These are phyloP conservation scores for Mesoligia furuncula DNA, from an alignment of 2,888 invertebrate species.

Conservation along the genomic window DNA sequence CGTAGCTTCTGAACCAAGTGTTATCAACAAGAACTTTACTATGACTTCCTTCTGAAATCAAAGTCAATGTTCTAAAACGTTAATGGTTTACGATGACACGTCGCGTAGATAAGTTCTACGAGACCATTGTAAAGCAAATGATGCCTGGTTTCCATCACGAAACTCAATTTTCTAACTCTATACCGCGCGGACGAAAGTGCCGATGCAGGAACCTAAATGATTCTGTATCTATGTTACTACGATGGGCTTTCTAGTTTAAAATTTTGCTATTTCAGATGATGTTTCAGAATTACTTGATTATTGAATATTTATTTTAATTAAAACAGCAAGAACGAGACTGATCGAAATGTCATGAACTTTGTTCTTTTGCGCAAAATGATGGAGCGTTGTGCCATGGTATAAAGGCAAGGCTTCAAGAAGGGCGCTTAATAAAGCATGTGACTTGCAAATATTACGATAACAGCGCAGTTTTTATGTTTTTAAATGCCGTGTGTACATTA, in stretches of 20 bases:
- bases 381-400: not conserved
- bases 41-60: not conserved
- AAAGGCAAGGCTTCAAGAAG: too few relatives aligned
- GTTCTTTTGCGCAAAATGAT: not conserved
- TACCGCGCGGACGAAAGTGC: not conserved
- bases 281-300: not conserved
- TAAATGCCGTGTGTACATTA: conserved; percentile 32
- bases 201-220: not conserved
- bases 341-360: not conserved
- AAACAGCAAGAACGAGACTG: not conserved
- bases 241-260: conserved; percentile 3
- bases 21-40: conserved; percentile 13
- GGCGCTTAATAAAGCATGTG: not conserved
- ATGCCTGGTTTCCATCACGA: not conserved
- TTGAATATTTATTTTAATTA: not conserved
- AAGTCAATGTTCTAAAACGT: conserved; percentile 20
- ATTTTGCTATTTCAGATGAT: too few relatives aligned
- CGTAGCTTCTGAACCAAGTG: conserved; percentile 3
- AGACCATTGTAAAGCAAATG: conserved; percentile 11
- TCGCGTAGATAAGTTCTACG: not conserved
- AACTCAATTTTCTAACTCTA: not conserved
- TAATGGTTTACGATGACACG: conserved; percentile 14
- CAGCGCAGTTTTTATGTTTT: not conserved
- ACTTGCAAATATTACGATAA: not conserved
- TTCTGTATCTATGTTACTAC: not conserved